Conservation (phyloP, 2,888 invertebrate genomes). For the Vannuccia rotundouncinata region DNA sequence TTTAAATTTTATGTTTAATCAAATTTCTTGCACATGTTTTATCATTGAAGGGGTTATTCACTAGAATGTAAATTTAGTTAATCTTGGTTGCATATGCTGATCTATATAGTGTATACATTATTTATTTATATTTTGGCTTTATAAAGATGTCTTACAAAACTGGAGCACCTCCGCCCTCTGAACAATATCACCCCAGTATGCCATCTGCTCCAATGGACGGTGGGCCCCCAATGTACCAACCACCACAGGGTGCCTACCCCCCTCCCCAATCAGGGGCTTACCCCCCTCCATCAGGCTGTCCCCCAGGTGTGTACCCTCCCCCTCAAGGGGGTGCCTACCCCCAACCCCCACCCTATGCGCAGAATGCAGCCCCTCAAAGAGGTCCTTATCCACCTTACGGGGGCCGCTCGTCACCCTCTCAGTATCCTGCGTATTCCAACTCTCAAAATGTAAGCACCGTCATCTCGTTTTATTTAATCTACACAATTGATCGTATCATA, state of each 20-base stretch:
- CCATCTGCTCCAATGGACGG: neutral
- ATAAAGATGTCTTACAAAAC: slow-evolving; percentile 44
- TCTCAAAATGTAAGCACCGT: too few species aligned
- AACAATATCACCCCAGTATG: neutral
- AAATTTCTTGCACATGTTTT: too few species aligned
- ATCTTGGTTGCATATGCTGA: too few species aligned
- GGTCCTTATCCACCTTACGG: neutral
- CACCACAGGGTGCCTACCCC: neutral
- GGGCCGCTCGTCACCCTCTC: neutral
- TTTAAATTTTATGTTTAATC: too few species aligned
- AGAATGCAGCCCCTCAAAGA: neutral
- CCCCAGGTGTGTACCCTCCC: neutral
- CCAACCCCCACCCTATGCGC: neutral
- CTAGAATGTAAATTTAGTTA: too few species aligned
- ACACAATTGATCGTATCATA: too few species aligned
- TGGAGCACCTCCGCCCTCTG: slow-evolving; percentile 41
- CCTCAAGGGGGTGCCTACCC: neutral
- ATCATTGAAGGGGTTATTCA: too few species aligned
- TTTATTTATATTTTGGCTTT: too few species aligned
- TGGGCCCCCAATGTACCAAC: neutral
- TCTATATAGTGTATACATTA: too few species aligned
- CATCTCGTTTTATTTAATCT: too few species aligned
- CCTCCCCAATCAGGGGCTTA: neutral
- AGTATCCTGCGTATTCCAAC: neutral
- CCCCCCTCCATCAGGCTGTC: neutral